A percentile compares a stretch with the other conserved stretches of the same genome.
Conservation (phyloP, 1,140 invertebrate species). For the Mycetomoellerius zeteki region DNA sequence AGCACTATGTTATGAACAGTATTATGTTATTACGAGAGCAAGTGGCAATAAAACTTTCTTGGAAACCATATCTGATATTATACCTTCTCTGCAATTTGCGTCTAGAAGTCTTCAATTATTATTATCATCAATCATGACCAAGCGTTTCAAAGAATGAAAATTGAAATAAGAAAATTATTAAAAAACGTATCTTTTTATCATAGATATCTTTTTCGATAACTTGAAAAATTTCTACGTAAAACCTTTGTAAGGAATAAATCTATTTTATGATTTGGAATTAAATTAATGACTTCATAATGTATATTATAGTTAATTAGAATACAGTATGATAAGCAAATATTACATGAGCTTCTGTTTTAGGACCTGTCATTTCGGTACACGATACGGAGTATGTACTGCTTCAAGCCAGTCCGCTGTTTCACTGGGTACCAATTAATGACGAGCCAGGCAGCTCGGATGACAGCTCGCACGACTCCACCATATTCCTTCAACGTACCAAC, state of each 20-base stretch:
- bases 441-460: conserved; percentile 78
- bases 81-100: conserved; percentile 66
- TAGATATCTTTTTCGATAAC: background rate
- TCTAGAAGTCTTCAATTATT: conserved; percentile 50
- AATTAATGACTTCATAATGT: background rate
- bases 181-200: background rate
- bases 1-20: conserved; percentile 54
- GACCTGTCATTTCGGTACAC: conserved; percentile 65
- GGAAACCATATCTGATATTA: conserved; percentile 68
- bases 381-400: conserved; percentile 88
- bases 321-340: background rate
- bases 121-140: background rate
- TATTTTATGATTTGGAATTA: background rate
- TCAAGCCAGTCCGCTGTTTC: conserved; percentile 87
- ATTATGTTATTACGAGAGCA: conserved; percentile 69
- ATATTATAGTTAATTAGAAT: background rate
- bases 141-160: conserved; percentile 1
- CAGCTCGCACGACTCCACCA: conserved; percentile 81
- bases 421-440: conserved; percentile 86
- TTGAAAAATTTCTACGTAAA: background rate
- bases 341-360: conserved; percentile 67
- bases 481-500: conserved; percentile 82
- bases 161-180: conserved; percentile 9
- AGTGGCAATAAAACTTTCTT: conserved; percentile 73
- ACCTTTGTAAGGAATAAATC: background rate